These are phyloP conservation scores for Sebastes schlegelii DNA, from an alignment of 2,113 vertebrate genomes.

Conservation along the genomic window DNA sequence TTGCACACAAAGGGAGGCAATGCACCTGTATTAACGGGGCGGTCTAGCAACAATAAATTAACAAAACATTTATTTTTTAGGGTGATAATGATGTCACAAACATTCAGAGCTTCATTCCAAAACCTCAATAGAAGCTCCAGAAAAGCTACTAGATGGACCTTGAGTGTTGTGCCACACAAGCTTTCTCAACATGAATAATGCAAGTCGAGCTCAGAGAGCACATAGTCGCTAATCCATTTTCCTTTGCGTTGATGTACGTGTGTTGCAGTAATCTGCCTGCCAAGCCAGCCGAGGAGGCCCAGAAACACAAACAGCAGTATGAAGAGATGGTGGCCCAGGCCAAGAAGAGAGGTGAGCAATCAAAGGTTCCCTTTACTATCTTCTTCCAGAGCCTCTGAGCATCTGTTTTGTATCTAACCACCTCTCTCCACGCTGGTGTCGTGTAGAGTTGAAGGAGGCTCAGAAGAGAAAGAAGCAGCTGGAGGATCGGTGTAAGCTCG, in stretches of 20 bases:
- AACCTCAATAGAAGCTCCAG: neutral
- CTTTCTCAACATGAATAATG: constrained; percentile 74
- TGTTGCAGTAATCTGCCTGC: constrained; percentile 93
- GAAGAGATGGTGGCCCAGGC: constrained; percentile 97
- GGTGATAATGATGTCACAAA: no score
- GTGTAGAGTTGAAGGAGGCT: constrained; percentile 90
- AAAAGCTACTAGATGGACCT: neutral
- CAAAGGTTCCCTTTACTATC: neutral
- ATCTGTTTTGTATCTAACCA: neutral
- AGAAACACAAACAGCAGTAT: constrained; percentile 95
- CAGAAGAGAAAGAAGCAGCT: constrained; percentile 91
- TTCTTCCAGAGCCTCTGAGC: neutral
- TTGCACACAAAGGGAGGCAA: no score
- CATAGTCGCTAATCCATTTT: constrained; percentile 2
- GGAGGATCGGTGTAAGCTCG: constrained; percentile 91
- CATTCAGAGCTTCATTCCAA: no score
- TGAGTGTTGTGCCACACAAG: constrained; percentile 6
- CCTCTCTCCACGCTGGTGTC: neutral
- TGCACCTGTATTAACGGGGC: no score
- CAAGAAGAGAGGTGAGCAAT: constrained; percentile 91
- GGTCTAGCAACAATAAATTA: no score
- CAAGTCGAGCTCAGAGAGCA: constrained; percentile 17
- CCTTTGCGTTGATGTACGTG: constrained; percentile 12
- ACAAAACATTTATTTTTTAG: no score
- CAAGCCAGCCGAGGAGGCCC: constrained; percentile 94